These are phyloP conservation scores for Spinus olivaceus DNA, from an alignment of 2,797 vertebrate genomes.

Conservation along the genomic window DNA sequence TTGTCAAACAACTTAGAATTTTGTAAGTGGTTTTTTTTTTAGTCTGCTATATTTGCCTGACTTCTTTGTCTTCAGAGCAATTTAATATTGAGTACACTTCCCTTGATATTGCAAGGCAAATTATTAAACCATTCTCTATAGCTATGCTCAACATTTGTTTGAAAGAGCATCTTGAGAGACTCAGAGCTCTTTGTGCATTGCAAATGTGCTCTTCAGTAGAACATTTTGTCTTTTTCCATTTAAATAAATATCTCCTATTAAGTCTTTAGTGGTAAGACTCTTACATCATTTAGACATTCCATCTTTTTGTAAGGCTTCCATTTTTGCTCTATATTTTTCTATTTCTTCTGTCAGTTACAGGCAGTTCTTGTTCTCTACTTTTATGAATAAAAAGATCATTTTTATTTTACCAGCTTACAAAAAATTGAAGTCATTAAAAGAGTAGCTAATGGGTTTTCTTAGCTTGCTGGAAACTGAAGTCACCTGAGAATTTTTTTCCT, in stretches of 20 bases:
- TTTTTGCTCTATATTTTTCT: slow-evolving; percentile 47
- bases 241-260: slow-evolving; percentile 70
- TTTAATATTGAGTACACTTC: slow-evolving; percentile 64
- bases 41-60: background rate
- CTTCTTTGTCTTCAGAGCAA: slow-evolving; percentile 14
- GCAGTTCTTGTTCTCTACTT: background rate
- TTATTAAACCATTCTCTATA: slow-evolving; percentile 66
- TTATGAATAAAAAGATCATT: slow-evolving; percentile 6
- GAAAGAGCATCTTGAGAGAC: slow-evolving; percentile 70
- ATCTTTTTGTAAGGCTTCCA: slow-evolving; percentile 30
- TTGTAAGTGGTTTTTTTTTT: background rate
- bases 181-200: slow-evolving; percentile 57
- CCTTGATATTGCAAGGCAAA: slow-evolving; percentile 43
- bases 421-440: background rate
- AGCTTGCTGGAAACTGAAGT: background rate
- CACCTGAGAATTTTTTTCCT: slow-evolving; percentile 27
- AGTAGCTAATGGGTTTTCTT: slow-evolving; percentile 12
- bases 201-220: slow-evolving; percentile 65
- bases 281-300: slow-evolving; percentile 42
- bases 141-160: slow-evolving; percentile 67
- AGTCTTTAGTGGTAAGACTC: slow-evolving; percentile 55
- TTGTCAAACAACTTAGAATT: background rate
- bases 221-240: slow-evolving; percentile 70
- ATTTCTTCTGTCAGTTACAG: background rate
- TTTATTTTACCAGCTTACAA: background rate